Evolutionary conservation across 2,797 vertebrate genomes (phyloP).

Genomic region (Rhinichthys osculus): DNA sequence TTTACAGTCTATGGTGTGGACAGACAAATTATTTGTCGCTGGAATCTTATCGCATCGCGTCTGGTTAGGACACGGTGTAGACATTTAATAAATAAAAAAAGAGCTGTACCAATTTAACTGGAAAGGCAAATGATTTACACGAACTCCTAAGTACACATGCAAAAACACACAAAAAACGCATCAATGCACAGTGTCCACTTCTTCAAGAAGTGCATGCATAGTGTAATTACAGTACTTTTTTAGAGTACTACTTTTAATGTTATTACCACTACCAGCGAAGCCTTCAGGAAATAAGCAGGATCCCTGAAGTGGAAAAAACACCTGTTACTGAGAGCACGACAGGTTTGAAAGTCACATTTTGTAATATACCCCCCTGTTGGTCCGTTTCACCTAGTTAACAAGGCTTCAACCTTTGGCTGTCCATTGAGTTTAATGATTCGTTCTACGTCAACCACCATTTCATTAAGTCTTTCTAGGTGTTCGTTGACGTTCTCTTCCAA

Average conservation of each 20-base stretch:
- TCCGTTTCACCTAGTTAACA: not conserved
- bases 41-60: too few relatives aligned
- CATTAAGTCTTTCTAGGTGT: slow-evolving; percentile 73
- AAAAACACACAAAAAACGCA: not conserved
- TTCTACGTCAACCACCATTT: slow-evolving; percentile 70
- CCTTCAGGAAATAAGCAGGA: not conserved
- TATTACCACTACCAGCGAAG: not conserved
- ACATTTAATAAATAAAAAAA: not conserved
- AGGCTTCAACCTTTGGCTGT: slow-evolving; percentile 64
- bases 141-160: not conserved
- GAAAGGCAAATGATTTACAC: not conserved
- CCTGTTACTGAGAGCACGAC: not conserved
- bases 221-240: not conserved
- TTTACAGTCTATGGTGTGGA: too few relatives aligned
- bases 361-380: not conserved
- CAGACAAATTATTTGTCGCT: too few relatives aligned
- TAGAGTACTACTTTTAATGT: not conserved
- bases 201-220: not conserved
- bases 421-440: slow-evolving; percentile 72
- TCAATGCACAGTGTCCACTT: not conserved
- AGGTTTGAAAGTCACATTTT: not conserved
- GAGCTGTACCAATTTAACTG: not conserved
- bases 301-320: not conserved
- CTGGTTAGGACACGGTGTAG: not conserved
- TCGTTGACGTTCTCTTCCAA: slow-evolving; percentile 79